These are phyloP conservation scores for Bombyx huttoni DNA, from an alignment of 2,888 invertebrate genomes.

Conservation along the genomic window DNA sequence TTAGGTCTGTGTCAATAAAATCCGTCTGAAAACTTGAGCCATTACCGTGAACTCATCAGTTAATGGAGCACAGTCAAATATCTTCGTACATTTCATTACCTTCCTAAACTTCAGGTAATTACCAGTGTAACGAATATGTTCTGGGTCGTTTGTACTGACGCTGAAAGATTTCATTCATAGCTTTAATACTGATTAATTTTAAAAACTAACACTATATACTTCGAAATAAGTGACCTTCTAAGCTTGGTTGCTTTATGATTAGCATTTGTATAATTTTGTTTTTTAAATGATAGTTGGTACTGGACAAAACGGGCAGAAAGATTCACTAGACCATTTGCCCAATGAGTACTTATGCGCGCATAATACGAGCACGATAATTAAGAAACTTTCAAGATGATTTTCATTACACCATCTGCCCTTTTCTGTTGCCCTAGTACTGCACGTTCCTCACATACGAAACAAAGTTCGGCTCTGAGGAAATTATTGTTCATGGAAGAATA, in stretches of 20 bases:
- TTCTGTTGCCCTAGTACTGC: background rate
- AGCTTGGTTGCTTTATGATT: no score
- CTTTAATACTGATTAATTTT: background rate
- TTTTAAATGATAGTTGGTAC: no score
- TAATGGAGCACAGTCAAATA: constrained; percentile 5
- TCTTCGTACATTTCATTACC: constrained; percentile 15
- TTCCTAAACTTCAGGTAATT: constrained; percentile 10
- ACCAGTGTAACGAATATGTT: constrained; percentile 4
- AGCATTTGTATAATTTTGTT: no score
- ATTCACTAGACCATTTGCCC: background rate
- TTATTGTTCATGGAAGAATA: constrained; percentile 15
- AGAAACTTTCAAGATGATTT: constrained; percentile 21
- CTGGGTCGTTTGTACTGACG: background rate
- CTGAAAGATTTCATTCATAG: background rate
- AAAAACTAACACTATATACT: no score
- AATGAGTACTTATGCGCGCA: background rate
- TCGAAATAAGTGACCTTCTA: no score
- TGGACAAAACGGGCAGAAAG: background rate
- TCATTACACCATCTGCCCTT: constrained; percentile 8
- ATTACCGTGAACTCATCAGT: constrained; percentile 15
- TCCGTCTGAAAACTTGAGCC: constrained; percentile 17
- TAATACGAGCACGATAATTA: constrained; percentile 14
- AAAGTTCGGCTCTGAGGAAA: background rate
- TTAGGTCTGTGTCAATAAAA: constrained; percentile 15
- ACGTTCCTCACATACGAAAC: constrained; percentile 1